Evolutionary conservation across 2,113 vertebrate species (phyloP).

Genomic region (Podiceps cristatus): DNA sequence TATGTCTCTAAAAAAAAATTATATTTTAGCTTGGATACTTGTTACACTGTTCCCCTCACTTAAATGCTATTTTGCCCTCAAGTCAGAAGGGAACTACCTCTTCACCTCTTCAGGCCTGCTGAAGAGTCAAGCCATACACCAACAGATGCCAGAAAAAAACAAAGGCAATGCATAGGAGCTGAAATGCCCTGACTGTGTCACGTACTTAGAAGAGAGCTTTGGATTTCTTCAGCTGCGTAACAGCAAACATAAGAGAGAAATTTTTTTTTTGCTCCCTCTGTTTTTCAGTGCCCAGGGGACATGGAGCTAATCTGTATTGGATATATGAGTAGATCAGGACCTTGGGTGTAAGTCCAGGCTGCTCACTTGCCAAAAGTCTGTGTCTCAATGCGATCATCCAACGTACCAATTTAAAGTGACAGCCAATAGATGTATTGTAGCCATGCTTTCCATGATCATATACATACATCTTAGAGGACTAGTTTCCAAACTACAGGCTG

Average conservation of each 20-base stretch:
- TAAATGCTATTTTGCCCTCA: neutral
- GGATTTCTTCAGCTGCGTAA: neutral
- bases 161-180: neutral
- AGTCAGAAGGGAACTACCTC: neutral
- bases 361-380: neutral
- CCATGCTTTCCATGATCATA: neutral
- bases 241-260: neutral
- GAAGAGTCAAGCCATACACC: neutral
- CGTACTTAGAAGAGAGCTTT: neutral
- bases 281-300: neutral
- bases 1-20: neutral
- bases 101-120: neutral
- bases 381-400: neutral
- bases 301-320: neutral
- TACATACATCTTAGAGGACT: neutral
- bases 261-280: neutral
- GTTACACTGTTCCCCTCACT: neutral
- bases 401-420: neutral
- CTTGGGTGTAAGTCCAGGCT: neutral
- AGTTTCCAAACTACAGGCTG: neutral
- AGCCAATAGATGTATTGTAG: neutral
- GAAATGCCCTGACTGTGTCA: neutral
- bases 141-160: neutral
- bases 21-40: neutral
- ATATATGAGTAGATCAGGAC: neutral